These are phyloP conservation scores for Phymanthus crucifer DNA, from an alignment of 92 coral and sea anemone species.

Conservation along the genomic window DNA sequence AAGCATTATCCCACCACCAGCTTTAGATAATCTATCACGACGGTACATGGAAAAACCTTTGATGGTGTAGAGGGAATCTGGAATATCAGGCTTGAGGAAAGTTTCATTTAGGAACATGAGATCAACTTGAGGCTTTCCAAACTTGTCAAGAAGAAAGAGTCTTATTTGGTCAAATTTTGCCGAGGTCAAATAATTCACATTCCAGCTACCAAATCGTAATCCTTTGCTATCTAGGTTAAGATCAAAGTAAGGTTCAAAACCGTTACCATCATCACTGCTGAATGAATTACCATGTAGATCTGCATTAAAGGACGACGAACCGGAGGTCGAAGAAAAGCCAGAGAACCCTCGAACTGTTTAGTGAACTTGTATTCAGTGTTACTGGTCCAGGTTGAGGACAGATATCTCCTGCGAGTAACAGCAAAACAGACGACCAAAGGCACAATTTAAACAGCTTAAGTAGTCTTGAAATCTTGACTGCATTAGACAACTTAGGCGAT, in stretches of 20 bases:
- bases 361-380: no score
- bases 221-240: conserved; percentile 62
- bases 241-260: conserved; percentile 45
- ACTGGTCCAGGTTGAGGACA: conserved; percentile 40
- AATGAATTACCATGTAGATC: conserved; percentile 3
- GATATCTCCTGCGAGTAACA: conserved; percentile 46
- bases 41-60: conserved; percentile 53
- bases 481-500: no score
- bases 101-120: conserved; percentile 19
- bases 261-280: conserved; percentile 25
- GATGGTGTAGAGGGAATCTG: conserved; percentile 43
- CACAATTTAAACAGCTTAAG: no score
- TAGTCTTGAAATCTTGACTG: no score
- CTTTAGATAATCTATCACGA: conserved; percentile 37
- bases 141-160: not conserved
- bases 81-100: conserved; percentile 43
- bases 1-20: conserved; percentile 40
- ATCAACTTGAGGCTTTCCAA: not conserved
- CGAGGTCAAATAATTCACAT: conserved; percentile 53
- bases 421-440: no score
- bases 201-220: conserved; percentile 61
- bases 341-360: not conserved
- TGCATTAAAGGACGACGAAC: conserved; percentile 9
- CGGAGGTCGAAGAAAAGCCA: conserved; percentile 5
- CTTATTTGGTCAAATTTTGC: not conserved